Percentiles rank a stretch among this genome's conserved stretches.
These are phyloP conservation scores for Megaceryle torquata DNA, from an alignment of 2,113 vertebrate species.

Conservation along the genomic window DNA sequence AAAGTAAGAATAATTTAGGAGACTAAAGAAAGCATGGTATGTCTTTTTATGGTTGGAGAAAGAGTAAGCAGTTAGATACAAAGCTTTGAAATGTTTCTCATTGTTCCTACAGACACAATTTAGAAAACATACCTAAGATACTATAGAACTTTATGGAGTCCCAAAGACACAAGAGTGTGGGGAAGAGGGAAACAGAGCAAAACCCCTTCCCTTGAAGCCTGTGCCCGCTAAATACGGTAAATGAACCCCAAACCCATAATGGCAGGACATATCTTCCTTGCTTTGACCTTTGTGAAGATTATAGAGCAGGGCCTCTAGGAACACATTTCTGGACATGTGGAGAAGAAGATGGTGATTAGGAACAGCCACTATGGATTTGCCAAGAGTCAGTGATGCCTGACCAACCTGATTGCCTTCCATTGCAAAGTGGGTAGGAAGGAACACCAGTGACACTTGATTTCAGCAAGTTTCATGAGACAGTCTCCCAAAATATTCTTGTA, in stretches of 20 bases:
- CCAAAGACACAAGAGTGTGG: background rate
- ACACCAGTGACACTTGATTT: background rate
- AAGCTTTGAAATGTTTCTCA: background rate
- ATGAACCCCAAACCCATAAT: background rate
- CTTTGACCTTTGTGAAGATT: background rate
- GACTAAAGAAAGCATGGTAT: background rate
- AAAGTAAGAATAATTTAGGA: background rate
- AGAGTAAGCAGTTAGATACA: background rate
- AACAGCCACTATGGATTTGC: background rate
- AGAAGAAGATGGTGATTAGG: background rate
- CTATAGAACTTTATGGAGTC: background rate
- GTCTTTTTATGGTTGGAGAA: background rate
- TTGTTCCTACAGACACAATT: background rate
- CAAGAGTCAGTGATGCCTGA: background rate
- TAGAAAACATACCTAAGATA: background rate
- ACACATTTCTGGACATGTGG: background rate
- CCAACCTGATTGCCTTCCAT: background rate
- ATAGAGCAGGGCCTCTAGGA: background rate
- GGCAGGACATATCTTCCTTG: background rate
- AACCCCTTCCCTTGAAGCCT: background rate
- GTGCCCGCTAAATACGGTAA: background rate
- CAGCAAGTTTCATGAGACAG: background rate
- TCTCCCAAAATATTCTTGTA: background rate
- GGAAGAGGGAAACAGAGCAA: background rate
- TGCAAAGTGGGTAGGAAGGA: background rate